Percentiles rank a stretch among this genome's conserved stretches.
phyloP scores from a whole-genome alignment of 2,113 vertebrate species.

The Pachyramphus minor region DNA sequence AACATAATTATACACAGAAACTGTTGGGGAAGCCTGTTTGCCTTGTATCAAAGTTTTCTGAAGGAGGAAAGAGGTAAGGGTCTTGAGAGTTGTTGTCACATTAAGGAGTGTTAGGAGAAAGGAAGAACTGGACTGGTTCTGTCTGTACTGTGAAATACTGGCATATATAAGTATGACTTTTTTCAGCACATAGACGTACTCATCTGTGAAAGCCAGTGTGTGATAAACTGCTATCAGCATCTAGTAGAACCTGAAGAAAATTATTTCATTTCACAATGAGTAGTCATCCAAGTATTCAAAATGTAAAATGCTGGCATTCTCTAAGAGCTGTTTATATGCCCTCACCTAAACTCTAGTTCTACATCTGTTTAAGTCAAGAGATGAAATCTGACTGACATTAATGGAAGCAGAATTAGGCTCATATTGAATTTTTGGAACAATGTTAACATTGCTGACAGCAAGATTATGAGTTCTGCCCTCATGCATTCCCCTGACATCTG shows the following conservation, averaged over 20 bases:
- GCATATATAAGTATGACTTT: not conserved
- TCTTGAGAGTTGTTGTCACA: not conserved
- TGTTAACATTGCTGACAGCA: conserved; percentile 17
- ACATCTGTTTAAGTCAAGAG: not conserved
- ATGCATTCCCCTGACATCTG: conserved; percentile 17
- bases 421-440: conserved; percentile 36
- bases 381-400: conserved; percentile 38
- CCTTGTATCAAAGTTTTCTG: not conserved
- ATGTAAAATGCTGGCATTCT: not conserved
- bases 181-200: not conserved
- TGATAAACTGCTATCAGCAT: not conserved
- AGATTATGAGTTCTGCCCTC: conserved; percentile 21
- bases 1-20: not conserved
- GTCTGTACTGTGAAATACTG: not conserved
- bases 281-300: not conserved
- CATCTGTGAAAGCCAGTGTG: not conserved
- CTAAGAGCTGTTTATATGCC: not conserved
- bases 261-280: not conserved
- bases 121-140: not conserved
- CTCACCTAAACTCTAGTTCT: not conserved
- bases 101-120: not conserved
- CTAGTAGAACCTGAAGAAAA: not conserved
- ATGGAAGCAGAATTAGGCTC: conserved; percentile 32
- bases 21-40: not conserved
- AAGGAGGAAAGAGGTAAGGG: not conserved